Evolutionary conservation across 2,888 invertebrate species (phyloP).

Genomic region (Polietes domitor): DNA sequence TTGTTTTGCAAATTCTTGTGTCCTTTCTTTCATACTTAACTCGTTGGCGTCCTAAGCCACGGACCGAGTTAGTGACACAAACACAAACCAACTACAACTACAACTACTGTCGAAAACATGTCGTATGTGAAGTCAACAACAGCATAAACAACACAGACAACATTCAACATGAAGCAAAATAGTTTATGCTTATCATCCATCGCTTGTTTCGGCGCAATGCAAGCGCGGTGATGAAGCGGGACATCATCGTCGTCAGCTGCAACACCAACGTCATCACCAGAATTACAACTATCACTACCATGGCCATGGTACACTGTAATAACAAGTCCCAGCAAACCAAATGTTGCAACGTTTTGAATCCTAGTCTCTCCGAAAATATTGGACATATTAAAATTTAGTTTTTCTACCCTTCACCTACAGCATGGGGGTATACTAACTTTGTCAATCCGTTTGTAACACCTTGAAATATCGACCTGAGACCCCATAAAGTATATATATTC

Average conservation of each 20-base stretch:
- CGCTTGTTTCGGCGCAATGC: not conserved
- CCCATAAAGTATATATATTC: too few species aligned
- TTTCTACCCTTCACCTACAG: too few species aligned
- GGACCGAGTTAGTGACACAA: not conserved
- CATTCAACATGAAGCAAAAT: slow-evolving; percentile 44
- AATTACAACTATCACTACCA: not conserved
- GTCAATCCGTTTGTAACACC: too few species aligned
- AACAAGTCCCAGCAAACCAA: too few species aligned
- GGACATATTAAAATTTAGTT: too few species aligned
- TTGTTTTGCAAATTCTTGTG: not conserved
- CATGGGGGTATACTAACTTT: too few species aligned
- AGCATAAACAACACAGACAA: slow-evolving; percentile 13
- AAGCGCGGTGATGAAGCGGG: not conserved
- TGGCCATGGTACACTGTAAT: not conserved
- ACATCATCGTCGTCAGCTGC: not conserved
- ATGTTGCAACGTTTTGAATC: too few species aligned
- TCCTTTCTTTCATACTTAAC: not conserved
- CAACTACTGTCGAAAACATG: not conserved
- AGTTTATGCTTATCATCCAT: slow-evolving; percentile 32
- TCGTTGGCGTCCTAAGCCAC: not conserved
- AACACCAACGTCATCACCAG: not conserved
- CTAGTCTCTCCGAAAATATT: too few species aligned
- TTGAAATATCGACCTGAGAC: too few species aligned
- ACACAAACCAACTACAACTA: not conserved
- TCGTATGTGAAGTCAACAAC: not conserved